phyloP scores from a whole-genome alignment of 23 tunicate species.

The Botrylloides violaceus region DNA sequence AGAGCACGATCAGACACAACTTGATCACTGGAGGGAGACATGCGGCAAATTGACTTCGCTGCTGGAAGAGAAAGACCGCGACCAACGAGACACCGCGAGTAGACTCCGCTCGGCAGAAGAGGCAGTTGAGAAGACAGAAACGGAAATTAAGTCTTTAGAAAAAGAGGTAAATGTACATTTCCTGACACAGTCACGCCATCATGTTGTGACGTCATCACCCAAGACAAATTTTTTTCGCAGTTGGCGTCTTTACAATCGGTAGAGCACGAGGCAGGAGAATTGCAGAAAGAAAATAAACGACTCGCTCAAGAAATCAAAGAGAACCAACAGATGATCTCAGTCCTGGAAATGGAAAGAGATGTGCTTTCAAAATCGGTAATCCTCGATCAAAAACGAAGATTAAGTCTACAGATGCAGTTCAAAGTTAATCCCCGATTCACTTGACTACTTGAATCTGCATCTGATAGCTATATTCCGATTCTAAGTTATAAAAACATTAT shows the following conservation, averaged over 20 bases:
- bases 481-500: neutral
- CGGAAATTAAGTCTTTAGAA: conserved; percentile 28
- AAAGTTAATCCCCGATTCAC: no score
- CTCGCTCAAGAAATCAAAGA: conserved; percentile 56
- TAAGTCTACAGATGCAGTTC: no score
- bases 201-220: neutral
- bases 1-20: conserved; percentile 50
- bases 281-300: conserved; percentile 50
- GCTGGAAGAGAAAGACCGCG: conserved; percentile 65
- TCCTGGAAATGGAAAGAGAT: conserved; percentile 81
- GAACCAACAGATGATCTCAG: conserved; percentile 73
- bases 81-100: conserved; percentile 39
- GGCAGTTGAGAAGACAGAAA: conserved; percentile 24
- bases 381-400: no score
- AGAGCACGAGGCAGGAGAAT: conserved; percentile 28
- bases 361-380: conserved; percentile 84
- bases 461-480: neutral
- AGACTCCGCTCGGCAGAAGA: conserved; percentile 53
- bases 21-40: conserved; percentile 93
- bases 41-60: conserved; percentile 73
- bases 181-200: no score
- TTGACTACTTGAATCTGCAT: no score
- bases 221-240: conserved; percentile 32
- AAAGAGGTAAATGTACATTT: conserved; percentile 54
- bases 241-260: conserved; percentile 28